Conservation (phyloP, 2,113 vertebrate species). For the Amblyornis subalaris region DNA sequence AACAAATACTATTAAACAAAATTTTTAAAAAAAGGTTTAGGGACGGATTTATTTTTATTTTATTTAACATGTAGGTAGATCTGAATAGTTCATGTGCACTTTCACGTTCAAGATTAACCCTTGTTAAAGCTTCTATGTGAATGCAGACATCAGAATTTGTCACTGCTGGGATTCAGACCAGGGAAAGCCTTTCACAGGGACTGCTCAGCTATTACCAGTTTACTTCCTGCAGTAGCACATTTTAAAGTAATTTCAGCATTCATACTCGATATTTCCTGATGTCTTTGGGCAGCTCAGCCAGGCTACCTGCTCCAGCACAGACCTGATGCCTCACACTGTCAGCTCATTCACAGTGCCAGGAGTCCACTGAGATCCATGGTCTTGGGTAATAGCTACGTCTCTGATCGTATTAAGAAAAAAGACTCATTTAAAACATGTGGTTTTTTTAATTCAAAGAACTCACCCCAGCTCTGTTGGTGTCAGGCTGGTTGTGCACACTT, state of each 20-base stretch:
- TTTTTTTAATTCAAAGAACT: background rate
- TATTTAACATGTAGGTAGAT: background rate
- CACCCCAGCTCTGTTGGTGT: background rate
- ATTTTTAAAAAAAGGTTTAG: background rate
- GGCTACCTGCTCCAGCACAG: background rate
- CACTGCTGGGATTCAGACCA: background rate
- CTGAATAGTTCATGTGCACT: background rate
- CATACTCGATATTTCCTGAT: background rate
- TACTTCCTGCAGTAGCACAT: background rate
- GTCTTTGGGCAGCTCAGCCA: background rate
- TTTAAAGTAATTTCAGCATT: background rate
- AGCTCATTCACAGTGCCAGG: background rate
- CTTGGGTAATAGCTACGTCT: background rate
- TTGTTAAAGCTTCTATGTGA: background rate
- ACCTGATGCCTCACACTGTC: background rate
- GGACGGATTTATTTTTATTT: background rate
- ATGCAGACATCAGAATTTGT: background rate
- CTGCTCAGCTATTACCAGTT: background rate
- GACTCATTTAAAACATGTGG: background rate
- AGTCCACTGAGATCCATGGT: background rate
- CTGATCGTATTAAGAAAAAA: background rate
- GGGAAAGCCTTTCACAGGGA: background rate
- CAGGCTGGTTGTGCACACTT: accelerated
- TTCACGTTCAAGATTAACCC: background rate
- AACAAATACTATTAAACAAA: background rate